Percentiles rank a stretch among this genome's conserved stretches.
These are phyloP conservation scores for Drosophila paramelanica DNA, from an alignment of 2,888 invertebrate species.

Conservation along the genomic window DNA sequence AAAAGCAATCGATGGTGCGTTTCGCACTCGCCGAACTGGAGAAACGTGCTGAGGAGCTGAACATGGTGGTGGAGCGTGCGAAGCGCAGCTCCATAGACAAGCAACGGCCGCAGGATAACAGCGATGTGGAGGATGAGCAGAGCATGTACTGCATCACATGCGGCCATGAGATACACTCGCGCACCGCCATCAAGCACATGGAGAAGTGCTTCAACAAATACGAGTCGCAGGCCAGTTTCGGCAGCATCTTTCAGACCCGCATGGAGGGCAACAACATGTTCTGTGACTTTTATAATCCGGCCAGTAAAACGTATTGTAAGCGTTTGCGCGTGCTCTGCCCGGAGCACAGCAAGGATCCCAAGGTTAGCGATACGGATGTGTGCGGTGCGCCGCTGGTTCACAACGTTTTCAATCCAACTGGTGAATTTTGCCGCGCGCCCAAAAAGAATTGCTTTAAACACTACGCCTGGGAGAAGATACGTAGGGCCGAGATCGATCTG, in stretches of 20 bases:
- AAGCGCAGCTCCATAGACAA: conserved; percentile 89
- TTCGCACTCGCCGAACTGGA: conserved; percentile 92
- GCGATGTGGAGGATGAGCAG: conserved; percentile 88
- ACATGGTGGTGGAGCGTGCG: conserved; percentile 92
- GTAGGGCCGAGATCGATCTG: conserved; percentile 97
- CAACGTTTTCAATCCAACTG: conserved; percentile 93
- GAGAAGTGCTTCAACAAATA: conserved; percentile 99
- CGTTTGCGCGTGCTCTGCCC: conserved; percentile 97
- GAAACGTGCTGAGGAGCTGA: conserved; percentile 91
- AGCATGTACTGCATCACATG: conserved; percentile 98
- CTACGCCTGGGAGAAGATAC: conserved; percentile 97
- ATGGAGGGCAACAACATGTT: conserved; percentile 99
- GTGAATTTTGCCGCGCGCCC: conserved; percentile 93
- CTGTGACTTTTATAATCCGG: conserved; percentile 97
- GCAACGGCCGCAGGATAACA: conserved; percentile 86
- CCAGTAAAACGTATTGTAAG: conserved; percentile 97
- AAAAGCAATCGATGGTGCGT: conserved; percentile 91
- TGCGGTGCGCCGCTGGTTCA: conserved; percentile 96
- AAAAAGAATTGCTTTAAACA: conserved; percentile 96
- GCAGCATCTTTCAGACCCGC: conserved; percentile 96
- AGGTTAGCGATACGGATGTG: conserved; percentile 93
- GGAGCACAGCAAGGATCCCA: conserved; percentile 97
- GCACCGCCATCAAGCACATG: conserved; percentile 97
- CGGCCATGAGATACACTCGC: conserved; percentile 96
- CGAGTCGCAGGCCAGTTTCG: conserved; percentile 98